Evolutionary conservation across 2,797 vertebrate species (phyloP), one percentile per base, ranked within the genome.

Genomic region (Cirrhinus mrigala): DNA sequence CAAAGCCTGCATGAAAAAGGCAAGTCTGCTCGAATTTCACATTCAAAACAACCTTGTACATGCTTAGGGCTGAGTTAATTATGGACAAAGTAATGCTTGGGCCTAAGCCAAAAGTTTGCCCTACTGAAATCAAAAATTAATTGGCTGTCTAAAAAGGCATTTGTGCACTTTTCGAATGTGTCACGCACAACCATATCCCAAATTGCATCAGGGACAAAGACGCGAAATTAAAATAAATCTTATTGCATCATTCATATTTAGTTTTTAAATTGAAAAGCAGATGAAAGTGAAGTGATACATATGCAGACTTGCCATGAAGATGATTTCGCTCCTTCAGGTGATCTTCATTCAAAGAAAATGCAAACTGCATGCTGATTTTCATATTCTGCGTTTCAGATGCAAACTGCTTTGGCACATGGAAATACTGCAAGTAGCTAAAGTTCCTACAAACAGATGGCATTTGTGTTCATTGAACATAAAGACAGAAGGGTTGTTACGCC

Each of bases 391-490:
- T 50, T 89, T 87, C 82, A 79, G 16, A 15, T 86, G 78, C 89
- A 85, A 83, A 79, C 80, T 85, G 62, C 16, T 40, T 24, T 40
- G 78, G 85, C 90, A 89, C 60, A 91, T 94, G 85, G 92, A 87
- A 87, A 94, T 94, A 92, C 92, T 84, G 69, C 46, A 76, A 20
- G 89, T 86, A 14, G 91, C 81, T 69, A 68, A 58, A 88, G 82
- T 71, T 33, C 37, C 86, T 29, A 70, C 81, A 88, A 93, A 89
- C 92, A 94, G 91, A 94, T 94, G 94, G 91, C 89, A 90, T 89
- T 81, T 75, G 82, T 82, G 83, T 85, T 92, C 87, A 88, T 89
- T 90, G 85, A 82, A 90, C 87, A 91, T 80, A 88, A 92, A 93
- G 87, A 86, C 89, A 88, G 88, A 92, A 88, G 90, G 92, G 88